These are phyloP conservation scores for Pseudorhombus dupliciocellatus DNA, from an alignment of 2,113 vertebrate species.

Conservation along the genomic window DNA sequence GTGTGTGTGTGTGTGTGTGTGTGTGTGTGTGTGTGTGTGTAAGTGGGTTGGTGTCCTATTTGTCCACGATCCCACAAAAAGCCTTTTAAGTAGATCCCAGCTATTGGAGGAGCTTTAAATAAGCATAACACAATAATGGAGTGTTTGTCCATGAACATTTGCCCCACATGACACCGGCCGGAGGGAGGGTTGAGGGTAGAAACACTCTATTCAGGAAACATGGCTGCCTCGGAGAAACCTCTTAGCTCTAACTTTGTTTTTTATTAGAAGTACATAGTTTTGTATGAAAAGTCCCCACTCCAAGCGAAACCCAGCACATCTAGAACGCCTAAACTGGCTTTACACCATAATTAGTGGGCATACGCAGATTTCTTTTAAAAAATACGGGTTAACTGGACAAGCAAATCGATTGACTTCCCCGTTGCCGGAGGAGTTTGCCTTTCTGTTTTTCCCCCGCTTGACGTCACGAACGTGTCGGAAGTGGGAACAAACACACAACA, in stretches of 20 bases:
- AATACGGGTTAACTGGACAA: neutral
- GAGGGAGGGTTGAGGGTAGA: neutral
- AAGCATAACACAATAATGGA: constrained; percentile 38
- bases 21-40: constrained; percentile 16
- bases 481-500: neutral
- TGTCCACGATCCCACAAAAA: constrained; percentile 61
- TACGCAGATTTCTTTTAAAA: neutral
- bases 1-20: constrained; percentile 20
- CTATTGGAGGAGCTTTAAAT: constrained; percentile 63
- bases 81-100: constrained; percentile 68
- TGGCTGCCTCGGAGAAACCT: neutral
- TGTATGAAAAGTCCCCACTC: neutral
- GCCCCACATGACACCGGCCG: constrained; percentile 13
- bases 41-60: constrained; percentile 25
- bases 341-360: neutral
- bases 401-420: neutral
- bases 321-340: neutral
- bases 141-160: constrained; percentile 1
- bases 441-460: neutral
- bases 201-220: constrained; percentile 6
- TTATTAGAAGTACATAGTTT: constrained; percentile 5
- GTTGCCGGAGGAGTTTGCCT: neutral
- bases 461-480: neutral
- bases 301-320: neutral
- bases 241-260: neutral